Evolutionary conservation across 2,888 invertebrate genomes (phyloP), one percentile per base, ranked within the genome.

Genomic region (Dione juno): DNA sequence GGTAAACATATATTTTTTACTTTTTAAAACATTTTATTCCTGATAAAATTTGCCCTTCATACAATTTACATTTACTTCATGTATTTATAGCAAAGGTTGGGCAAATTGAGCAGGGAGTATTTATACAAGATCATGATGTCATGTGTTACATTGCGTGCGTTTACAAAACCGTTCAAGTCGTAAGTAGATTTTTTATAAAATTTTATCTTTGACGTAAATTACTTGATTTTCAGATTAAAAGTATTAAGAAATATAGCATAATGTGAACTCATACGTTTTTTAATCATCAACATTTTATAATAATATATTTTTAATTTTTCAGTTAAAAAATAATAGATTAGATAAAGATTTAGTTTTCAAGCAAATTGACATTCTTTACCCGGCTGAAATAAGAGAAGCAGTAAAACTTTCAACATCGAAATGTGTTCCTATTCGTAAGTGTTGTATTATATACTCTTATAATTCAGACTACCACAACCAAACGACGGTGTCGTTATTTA

Each of bases 111-210:
- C 84, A 88, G 70, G 92, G 92, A 0, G 88, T 89, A 69, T 92
- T 92, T 67, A 80, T 90, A 66, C 91, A 92, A 74, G 88, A 83
- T 14, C 83, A 84, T 10, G 88, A 85, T 70, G 92, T 92, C 0
- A 92, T 90, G 92, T 92, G 92, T 67, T 92, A 91, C 70, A 78
- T 92, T n/a, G 86, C 90, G 1, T 92, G 92, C 74, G 78, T 92
- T 43, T 92, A 89, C 72, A 81, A 84, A 1, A 88, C 88, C 84
- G 84, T 85, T 1, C 88, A 89, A 84, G 78, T 87, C 50, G 92
- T 92, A 79, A 82, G 90, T 61, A 43, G n/a, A 37, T 9, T 48
- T 1, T 16, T 48, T 48, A 48, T 2, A 7, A 16, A 16, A 16
- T 54, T 21, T 54, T n/a, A 35, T n/a, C 37, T 37, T 0, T 35